phyloP scores from a whole-genome alignment of 2,113 vertebrate species.

The Egretta garzetta region DNA sequence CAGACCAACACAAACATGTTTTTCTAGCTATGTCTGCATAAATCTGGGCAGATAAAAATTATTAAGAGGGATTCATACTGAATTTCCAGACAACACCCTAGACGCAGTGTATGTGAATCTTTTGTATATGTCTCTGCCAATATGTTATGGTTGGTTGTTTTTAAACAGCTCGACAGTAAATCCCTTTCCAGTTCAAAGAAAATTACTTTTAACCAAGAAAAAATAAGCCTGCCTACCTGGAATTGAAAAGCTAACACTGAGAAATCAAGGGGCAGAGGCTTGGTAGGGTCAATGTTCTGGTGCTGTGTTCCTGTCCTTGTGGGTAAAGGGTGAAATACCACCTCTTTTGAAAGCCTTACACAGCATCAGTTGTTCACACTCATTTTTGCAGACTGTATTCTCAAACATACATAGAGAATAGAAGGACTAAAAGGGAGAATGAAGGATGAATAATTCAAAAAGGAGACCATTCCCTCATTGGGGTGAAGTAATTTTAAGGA shows the following conservation, averaged over 20 bases:
- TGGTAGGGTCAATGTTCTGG: not conserved
- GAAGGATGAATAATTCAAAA: not conserved
- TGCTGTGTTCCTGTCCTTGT: not conserved
- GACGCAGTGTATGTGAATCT: not conserved
- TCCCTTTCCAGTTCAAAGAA: not conserved
- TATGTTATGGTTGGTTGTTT: not conserved
- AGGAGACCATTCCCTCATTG: not conserved
- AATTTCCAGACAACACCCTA: not conserved
- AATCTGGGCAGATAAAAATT: not conserved
- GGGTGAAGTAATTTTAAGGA: not conserved
- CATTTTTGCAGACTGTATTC: not conserved
- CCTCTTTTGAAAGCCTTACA: not conserved
- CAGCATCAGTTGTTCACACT: not conserved
- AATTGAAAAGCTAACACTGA: not conserved
- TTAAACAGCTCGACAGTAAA: not conserved
- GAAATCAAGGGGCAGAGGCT: not conserved
- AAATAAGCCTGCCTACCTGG: not conserved
- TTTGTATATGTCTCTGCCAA: not conserved
- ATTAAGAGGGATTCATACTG: not conserved
- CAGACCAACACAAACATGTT: not conserved
- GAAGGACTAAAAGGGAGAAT: not conserved
- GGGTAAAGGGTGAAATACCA: not conserved
- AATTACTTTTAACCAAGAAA: not conserved
- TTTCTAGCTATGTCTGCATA: not conserved
- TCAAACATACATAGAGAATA: not conserved